Conservation (phyloP, 2,113 vertebrate genomes). For the Willisornis vidua region DNA sequence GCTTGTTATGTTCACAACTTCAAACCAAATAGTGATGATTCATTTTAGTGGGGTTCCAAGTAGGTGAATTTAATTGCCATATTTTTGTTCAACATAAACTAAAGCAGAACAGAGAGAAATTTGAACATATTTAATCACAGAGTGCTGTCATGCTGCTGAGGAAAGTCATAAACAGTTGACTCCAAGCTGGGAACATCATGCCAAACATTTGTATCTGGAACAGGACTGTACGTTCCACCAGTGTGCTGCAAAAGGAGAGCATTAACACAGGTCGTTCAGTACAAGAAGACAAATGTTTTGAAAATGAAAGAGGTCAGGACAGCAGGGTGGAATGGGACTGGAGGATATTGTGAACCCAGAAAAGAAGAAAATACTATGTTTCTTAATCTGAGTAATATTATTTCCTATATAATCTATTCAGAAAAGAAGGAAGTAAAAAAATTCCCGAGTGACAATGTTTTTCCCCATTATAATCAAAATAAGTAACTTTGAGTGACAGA, state of each 20-base stretch:
- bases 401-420: not conserved
- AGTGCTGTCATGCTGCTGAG: not conserved
- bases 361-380: not conserved
- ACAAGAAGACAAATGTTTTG: not conserved
- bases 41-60: conserved; percentile 26
- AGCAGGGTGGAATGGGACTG: not conserved
- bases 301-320: not conserved
- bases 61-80: conserved; percentile 26
- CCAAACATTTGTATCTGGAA: conserved; percentile 63
- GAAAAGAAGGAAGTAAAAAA: not conserved
- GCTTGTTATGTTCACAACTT: not conserved
- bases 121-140: conserved; percentile 35
- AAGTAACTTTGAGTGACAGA: not conserved
- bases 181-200: conserved; percentile 43
- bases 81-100: conserved; percentile 14
- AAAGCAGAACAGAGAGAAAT: conserved; percentile 21
- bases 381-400: not conserved
- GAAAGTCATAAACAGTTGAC: conserved; percentile 39
- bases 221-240: conserved; percentile 48
- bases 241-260: conserved; percentile 10
- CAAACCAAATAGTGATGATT: not conserved
- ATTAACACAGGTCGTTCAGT: not conserved
- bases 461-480: not conserved
- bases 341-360: not conserved
- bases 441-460: not conserved